Percentiles rank a stretch among this genome's conserved stretches.
phyloP scores from a whole-genome alignment of 92 coral and sea anemone genomes.

The Epizoanthus rinbou region DNA sequence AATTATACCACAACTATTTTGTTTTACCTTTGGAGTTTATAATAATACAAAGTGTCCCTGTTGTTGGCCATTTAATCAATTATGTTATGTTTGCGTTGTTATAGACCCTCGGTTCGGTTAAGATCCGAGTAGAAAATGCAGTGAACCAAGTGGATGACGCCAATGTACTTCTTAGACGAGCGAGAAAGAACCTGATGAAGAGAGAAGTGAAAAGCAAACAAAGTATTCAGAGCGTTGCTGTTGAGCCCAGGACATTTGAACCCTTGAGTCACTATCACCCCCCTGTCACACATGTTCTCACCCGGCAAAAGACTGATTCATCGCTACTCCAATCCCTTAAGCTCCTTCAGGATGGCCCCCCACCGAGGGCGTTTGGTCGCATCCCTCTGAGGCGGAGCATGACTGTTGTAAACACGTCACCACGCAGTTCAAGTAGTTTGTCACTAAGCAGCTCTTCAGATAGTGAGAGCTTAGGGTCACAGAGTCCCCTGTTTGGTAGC shows the following conservation, averaged over 20 bases:
- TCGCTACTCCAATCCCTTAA: constrained; percentile 59
- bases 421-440: constrained; percentile 55
- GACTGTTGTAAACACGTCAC: constrained; percentile 1
- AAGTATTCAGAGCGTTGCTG: constrained; percentile 79
- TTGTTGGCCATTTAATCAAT: not conserved
- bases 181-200: constrained; percentile 82
- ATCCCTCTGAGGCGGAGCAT: not conserved
- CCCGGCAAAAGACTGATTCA: constrained; percentile 68
- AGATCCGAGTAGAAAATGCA: constrained; percentile 82
- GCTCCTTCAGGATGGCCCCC: constrained; percentile 69
- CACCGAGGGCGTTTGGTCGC: constrained; percentile 50
- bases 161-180: constrained; percentile 72
- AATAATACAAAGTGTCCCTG: too few relatives aligned
- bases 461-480: constrained; percentile 70
- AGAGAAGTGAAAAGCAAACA: constrained; percentile 92
- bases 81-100: constrained; percentile 24
- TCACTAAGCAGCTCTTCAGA: constrained; percentile 72
- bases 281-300: constrained; percentile 56
- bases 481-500: constrained; percentile 79
- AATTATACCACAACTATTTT: too few relatives aligned
- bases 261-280: constrained; percentile 32
- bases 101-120: constrained; percentile 92
- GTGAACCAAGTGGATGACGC: constrained; percentile 84
- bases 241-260: constrained; percentile 59
- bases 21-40: not conserved